A percentile compares a stretch with the other conserved stretches of the same genome.
These are phyloP conservation scores for Pachypeltis micranthus DNA, from an alignment of 1,140 invertebrate genomes.

Conservation along the genomic window DNA sequence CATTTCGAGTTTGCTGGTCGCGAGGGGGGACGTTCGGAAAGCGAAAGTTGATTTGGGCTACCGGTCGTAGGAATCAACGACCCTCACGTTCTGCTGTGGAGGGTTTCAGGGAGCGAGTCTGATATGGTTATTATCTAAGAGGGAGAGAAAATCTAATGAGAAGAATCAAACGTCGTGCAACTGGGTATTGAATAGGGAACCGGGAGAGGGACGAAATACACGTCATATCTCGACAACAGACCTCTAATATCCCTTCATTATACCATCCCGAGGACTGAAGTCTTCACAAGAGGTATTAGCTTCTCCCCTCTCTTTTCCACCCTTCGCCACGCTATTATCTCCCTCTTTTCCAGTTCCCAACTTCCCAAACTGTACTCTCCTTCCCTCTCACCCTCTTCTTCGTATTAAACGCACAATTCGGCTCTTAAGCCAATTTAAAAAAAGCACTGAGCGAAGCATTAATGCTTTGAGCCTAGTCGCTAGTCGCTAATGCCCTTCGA, in stretches of 20 bases:
- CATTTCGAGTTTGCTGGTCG: no score
- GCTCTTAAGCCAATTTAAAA: not conserved
- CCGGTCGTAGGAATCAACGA: not conserved
- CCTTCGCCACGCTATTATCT: not conserved
- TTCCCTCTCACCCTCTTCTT: not conserved
- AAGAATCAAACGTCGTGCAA: not conserved
- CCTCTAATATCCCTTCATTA: not conserved
- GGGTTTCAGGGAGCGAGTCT: not conserved
- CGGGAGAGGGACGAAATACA: not conserved
- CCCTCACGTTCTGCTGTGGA: no score
- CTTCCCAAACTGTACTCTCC: not conserved
- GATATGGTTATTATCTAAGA: not conserved
- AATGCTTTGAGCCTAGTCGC: not conserved
- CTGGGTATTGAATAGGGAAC: not conserved
- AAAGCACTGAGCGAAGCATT: not conserved
- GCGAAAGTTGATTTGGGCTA: no score
- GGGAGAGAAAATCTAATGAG: not conserved
- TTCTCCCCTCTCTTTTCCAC: not conserved
- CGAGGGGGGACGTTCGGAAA: no score
- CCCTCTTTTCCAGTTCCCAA: not conserved
- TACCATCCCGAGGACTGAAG: not conserved
- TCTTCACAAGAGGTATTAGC: not conserved
- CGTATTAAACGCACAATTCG: no score
- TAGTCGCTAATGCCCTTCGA: not conserved
- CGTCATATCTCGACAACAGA: not conserved